These are phyloP conservation scores for Perizoma affinitatum DNA, from an alignment of 2,888 invertebrate genomes.

Conservation along the genomic window DNA sequence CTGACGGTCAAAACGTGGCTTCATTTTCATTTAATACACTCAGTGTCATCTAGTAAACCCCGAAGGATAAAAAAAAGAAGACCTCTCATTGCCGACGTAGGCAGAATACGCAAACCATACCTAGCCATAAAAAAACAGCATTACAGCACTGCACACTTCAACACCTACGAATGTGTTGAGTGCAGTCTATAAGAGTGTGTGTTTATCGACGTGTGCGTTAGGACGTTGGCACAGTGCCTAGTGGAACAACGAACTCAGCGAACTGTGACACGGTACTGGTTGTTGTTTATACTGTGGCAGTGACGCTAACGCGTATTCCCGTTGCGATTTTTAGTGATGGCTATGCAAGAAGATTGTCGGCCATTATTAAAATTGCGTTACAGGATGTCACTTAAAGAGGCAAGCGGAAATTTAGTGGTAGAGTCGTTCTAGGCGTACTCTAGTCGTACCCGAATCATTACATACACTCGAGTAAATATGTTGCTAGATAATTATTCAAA, in stretches of 20 bases:
- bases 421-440: too few species aligned
- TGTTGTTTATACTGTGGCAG: constrained; percentile 11
- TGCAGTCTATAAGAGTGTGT: constrained; percentile 41
- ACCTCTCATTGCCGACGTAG: not conserved
- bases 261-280: constrained; percentile 66
- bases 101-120: not conserved
- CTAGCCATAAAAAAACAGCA: not conserved
- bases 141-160: constrained; percentile 29
- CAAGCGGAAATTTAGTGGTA: too few species aligned
- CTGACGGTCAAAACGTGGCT: too few species aligned
- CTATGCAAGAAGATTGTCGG: too few species aligned
- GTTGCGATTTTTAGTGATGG: constrained; percentile 44
- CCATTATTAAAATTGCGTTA: too few species aligned
- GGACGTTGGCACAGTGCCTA: constrained; percentile 82
- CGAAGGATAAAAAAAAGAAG: not conserved
- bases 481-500: too few species aligned
- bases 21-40: too few species aligned
- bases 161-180: constrained; percentile 28
- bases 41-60: not conserved
- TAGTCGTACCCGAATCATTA: too few species aligned
- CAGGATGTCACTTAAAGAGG: too few species aligned
- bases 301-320: constrained; percentile 68
- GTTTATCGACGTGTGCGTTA: constrained; percentile 45
- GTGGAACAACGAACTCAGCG: constrained; percentile 77
- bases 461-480: too few species aligned